phyloP scores from a whole-genome alignment of 2,113 vertebrate species.

The Synodontis membranacea region DNA sequence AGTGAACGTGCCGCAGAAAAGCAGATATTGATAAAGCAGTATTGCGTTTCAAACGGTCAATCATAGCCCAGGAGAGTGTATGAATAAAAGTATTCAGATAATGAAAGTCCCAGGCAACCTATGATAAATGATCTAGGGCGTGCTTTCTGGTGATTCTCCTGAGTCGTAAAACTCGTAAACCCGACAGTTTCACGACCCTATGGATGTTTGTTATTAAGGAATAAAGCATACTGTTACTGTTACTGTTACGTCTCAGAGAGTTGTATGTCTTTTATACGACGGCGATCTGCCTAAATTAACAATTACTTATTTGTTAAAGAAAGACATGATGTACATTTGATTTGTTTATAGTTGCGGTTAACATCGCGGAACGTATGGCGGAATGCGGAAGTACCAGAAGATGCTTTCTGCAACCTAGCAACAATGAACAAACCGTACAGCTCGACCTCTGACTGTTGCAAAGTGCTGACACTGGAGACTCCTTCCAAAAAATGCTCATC shows the following conservation, averaged over 20 bases:
- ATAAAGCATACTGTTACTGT: background rate
- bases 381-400: too few species aligned
- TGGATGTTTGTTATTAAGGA: background rate
- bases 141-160: constrained; percentile 1
- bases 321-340: background rate
- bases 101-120: constrained; percentile 14
- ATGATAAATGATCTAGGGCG: background rate
- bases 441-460: background rate
- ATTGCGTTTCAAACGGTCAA: constrained; percentile 55
- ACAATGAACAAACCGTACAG: background rate
- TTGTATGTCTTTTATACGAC: background rate
- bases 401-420: too few species aligned
- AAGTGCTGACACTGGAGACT: background rate
- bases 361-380: background rate
- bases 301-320: background rate
- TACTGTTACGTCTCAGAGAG: too few species aligned
- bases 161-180: background rate
- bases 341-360: background rate
- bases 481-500: background rate
- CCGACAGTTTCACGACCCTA: background rate
- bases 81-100: constrained; percentile 53
- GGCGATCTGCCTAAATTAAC: background rate
- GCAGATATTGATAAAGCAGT: constrained; percentile 56
- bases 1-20: constrained; percentile 17
- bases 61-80: constrained; percentile 43